phyloP scores from a whole-genome alignment of 1,140 invertebrate species.

The Coptotermes formosanus region DNA sequence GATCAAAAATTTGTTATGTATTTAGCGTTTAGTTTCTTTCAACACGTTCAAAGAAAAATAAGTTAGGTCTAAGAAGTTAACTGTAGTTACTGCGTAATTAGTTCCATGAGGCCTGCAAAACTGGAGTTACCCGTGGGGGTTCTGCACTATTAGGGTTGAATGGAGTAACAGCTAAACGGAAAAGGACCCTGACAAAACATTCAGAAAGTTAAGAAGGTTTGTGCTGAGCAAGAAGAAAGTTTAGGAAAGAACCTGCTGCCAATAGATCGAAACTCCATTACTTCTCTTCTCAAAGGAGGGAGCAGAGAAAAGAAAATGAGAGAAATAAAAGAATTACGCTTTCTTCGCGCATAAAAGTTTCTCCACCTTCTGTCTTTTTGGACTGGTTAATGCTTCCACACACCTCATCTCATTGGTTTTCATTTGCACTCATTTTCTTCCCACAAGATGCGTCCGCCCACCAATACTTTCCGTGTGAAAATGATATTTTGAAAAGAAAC shows the following conservation, averaged over 20 bases:
- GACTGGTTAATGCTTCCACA: neutral
- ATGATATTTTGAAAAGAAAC: neutral
- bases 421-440: neutral
- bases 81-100: neutral
- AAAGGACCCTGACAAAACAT: neutral
- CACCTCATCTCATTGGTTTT: neutral
- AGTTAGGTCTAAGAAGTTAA: too few species aligned
- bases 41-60: too few species aligned
- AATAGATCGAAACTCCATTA: conserved; percentile 12
- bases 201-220: neutral
- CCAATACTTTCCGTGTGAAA: neutral
- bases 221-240: neutral
- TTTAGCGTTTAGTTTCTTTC: too few species aligned
- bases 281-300: neutral
- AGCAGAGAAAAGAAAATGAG: neutral
- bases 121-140: neutral
- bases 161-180: neutral
- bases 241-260: neutral
- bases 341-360: neutral
- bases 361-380: neutral
- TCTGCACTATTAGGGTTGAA: neutral
- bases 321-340: neutral
- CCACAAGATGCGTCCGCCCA: too few species aligned
- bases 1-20: too few species aligned
- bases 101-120: neutral